A percentile compares a stretch with the other conserved stretches of the same genome.
Conservation (phyloP, 2,888 invertebrate species). For the Zelleria hepariella region DNA sequence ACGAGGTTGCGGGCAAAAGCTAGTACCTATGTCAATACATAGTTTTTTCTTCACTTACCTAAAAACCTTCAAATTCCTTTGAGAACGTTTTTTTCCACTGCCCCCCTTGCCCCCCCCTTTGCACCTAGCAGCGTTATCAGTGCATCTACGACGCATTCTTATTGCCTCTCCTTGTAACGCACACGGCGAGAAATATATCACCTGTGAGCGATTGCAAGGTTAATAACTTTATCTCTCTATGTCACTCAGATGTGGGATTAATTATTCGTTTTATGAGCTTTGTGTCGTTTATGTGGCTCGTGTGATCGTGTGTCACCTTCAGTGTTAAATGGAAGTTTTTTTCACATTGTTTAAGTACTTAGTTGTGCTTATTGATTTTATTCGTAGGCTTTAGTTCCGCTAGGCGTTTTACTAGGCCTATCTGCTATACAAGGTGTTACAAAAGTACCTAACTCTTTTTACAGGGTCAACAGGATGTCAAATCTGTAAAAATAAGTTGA, state of each 20-base stretch:
- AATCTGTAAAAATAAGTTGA: too few relatives aligned
- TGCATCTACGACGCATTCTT: neutral
- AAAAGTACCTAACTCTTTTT: too few relatives aligned
- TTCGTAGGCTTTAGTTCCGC: too few relatives aligned
- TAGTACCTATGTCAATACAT: too few relatives aligned
- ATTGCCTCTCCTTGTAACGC: neutral
- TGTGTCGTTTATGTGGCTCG: neutral
- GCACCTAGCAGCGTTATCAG: too few relatives aligned
- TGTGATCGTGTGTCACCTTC: neutral
- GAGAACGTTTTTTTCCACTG: neutral
- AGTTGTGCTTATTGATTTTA: neutral
- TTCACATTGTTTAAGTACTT: too few relatives aligned
- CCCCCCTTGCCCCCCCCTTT: neutral
- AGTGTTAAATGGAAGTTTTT: neutral
- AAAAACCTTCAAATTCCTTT: neutral
- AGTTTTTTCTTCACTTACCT: neutral
- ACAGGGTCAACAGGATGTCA: too few relatives aligned
- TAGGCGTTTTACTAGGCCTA: too few relatives aligned
- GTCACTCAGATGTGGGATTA: neutral
- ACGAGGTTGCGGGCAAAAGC: too few relatives aligned
- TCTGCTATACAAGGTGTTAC: too few relatives aligned
- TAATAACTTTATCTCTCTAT: constrained; percentile 13
- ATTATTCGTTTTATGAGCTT: neutral
- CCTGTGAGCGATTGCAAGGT: constrained; percentile 8
- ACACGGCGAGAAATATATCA: neutral